phyloP scores from a whole-genome alignment of 2,113 vertebrate species.

The Varanus salvator region DNA sequence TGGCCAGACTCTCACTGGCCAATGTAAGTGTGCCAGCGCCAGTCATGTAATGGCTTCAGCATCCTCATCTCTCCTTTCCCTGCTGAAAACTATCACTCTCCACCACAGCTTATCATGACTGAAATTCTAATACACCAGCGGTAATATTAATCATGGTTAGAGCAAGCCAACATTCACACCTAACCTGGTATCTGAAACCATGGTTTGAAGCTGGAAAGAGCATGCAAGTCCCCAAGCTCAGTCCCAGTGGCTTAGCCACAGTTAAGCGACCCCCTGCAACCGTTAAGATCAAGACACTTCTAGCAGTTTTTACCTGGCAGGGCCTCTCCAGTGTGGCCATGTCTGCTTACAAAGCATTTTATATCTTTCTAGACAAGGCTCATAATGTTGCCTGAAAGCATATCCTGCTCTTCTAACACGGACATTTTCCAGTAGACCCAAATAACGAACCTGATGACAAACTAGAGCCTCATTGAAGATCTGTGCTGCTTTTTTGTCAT shows the following conservation, averaged over 20 bases:
- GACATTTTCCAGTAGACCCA: slow-evolving; percentile 96
- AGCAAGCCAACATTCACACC: not conserved
- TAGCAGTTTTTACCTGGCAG: slow-evolving; percentile 84
- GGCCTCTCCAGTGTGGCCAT: slow-evolving; percentile 95
- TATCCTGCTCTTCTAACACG: slow-evolving; percentile 94
- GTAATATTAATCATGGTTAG: not conserved
- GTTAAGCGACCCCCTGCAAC: not conserved
- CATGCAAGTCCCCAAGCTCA: not conserved
- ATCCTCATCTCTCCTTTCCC: not conserved
- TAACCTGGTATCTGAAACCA: not conserved
- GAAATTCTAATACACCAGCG: not conserved
- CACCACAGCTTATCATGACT: not conserved
- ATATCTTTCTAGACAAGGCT: slow-evolving; percentile 94
- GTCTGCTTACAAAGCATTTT: slow-evolving; percentile 98
- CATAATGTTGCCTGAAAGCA: slow-evolving; percentile 93
- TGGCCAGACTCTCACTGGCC: not conserved
- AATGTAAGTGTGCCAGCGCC: not conserved
- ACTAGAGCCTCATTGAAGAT: slow-evolving; percentile 92
- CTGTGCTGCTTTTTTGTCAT: slow-evolving; percentile 93
- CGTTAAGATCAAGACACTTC: not conserved
- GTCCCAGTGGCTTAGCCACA: not conserved
- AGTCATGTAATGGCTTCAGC: not conserved
- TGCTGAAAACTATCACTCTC: not conserved
- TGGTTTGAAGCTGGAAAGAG: not conserved
- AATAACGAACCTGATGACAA: slow-evolving; percentile 92